These are phyloP conservation scores for Xylota sylvarum DNA, from an alignment of 2,888 invertebrate genomes.

Conservation along the genomic window DNA sequence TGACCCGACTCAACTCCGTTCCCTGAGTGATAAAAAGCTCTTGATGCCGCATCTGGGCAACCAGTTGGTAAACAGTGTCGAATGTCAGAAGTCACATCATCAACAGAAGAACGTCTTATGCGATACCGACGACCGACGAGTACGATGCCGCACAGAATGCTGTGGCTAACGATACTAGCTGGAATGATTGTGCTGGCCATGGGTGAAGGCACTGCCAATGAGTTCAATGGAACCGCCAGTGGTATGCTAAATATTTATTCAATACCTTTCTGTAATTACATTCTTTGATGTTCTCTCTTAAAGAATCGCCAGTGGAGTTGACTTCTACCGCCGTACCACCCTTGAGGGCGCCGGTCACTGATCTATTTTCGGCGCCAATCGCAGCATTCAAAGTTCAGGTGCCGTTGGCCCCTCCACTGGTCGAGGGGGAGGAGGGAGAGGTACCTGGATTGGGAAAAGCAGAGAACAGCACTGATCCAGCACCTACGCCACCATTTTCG, in stretches of 20 bases:
- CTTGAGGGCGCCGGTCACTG: constrained; percentile 78
- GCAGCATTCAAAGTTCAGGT: constrained; percentile 49
- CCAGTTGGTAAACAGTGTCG: constrained; percentile 81
- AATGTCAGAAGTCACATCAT: constrained; percentile 73
- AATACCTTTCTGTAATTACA: constrained; percentile 7
- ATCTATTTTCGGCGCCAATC: constrained; percentile 46
- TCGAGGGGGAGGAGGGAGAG: not conserved
- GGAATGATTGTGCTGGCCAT: constrained; percentile 25
- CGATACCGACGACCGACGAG: constrained; percentile 24
- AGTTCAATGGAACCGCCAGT: constrained; percentile 24
- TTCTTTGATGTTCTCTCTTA: not conserved
- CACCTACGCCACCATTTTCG: constrained; percentile 36
- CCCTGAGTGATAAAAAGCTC: constrained; percentile 82
- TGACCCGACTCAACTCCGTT: constrained; percentile 65
- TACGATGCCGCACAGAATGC: constrained; percentile 26
- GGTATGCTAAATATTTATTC: constrained; percentile 58
- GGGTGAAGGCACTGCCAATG: constrained; percentile 11
- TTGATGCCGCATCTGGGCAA: constrained; percentile 80
- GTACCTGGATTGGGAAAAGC: constrained; percentile 36
- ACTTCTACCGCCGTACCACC: constrained; percentile 57
- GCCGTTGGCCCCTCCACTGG: not conserved
- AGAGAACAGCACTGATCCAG: constrained; percentile 5
- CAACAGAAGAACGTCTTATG: constrained; percentile 28
- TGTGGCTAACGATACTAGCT: constrained; percentile 29
- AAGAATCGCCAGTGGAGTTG: constrained; percentile 27